Base-by-base conservation (phyloP, 2,797 vertebrate species). In the Sebastes vulpes region DNA sequence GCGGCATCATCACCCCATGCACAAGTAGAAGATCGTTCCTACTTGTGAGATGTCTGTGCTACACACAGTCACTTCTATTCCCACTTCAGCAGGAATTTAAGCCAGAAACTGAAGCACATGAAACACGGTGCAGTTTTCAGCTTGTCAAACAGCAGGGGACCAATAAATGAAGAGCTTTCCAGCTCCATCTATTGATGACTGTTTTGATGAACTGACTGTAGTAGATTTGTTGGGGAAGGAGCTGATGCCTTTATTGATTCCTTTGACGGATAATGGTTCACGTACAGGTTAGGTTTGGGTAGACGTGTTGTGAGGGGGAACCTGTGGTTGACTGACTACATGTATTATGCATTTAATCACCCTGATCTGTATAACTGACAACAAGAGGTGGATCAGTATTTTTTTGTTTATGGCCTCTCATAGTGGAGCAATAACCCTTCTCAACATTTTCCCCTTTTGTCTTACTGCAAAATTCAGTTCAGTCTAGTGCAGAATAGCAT, bases 331-430 rank as follows among this genome's bases (percentile, higher is more conserved):
- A 86, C 71, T 78, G 70, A 72, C 77, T 72, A 88, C 70, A 89
- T 92, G 79, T 72, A 70, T 91, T 82, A 86, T 91, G 74, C 76
- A 78, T 85, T 79, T 86, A 78, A 85, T 89, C 79, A 82, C 60
- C 81, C 77, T 77, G 58, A 75, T 84, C 66, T 61, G 31, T 77
- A 48, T 70, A 32, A 84, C 53, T 81, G 72, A 77, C 82, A 77
- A 75, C 46, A 75, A 75, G 65, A 66, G 76, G 58, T 42, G 82
- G 81, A 68, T 77, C 60, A 65, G 58, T 50, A 64, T 58, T 48
- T 48, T 18, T 46, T 38, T 14, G 35, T 83, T 85, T 59, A 77
- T 73, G 65, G 57, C 69, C 69, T 69, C 65, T 74, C 11, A 8
- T 38, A 46, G 29, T 59, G 28, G 48, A 78, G 23, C 72, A 59